A percentile compares a stretch with the other conserved stretches of the same genome.
phyloP scores from a whole-genome alignment of 1,140 invertebrate species.

The Listronotus bonariensis region DNA sequence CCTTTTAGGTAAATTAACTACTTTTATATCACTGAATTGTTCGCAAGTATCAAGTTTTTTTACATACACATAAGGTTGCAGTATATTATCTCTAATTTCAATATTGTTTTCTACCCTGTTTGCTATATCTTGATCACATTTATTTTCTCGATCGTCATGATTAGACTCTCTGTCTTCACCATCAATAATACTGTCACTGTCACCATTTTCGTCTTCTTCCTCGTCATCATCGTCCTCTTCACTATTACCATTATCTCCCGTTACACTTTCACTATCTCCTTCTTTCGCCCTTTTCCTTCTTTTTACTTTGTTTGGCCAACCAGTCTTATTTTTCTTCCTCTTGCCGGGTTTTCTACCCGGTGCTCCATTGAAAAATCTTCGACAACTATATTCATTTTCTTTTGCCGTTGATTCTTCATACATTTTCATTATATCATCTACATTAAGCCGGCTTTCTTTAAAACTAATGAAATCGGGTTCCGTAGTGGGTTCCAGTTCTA shows the following conservation, averaged over 20 bases:
- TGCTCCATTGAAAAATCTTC: constrained; percentile 37
- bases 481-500: constrained; percentile 33
- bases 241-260: constrained; percentile 18
- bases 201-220: too few species aligned
- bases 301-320: constrained; percentile 65
- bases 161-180: constrained; percentile 34
- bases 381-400: constrained; percentile 29
- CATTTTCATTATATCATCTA: constrained; percentile 44
- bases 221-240: constrained; percentile 37
- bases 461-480: constrained; percentile 26
- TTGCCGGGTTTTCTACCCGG: constrained; percentile 44
- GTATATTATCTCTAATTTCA: constrained; percentile 45
- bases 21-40: constrained; percentile 16
- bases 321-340: constrained; percentile 62
- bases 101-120: constrained; percentile 40
- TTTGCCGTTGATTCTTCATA: constrained; percentile 42
- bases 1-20: constrained; percentile 35
- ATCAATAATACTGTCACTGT: constrained; percentile 38
- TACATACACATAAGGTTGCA: constrained; percentile 50
- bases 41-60: constrained; percentile 48
- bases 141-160: constrained; percentile 28
- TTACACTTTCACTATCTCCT: constrained; percentile 28
- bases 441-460: constrained; percentile 23
- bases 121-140: constrained; percentile 16
- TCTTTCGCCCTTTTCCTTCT: constrained; percentile 39